Base-by-base conservation (phyloP, 2,888 invertebrate genomes). In the Plagodis pulveraria region DNA sequence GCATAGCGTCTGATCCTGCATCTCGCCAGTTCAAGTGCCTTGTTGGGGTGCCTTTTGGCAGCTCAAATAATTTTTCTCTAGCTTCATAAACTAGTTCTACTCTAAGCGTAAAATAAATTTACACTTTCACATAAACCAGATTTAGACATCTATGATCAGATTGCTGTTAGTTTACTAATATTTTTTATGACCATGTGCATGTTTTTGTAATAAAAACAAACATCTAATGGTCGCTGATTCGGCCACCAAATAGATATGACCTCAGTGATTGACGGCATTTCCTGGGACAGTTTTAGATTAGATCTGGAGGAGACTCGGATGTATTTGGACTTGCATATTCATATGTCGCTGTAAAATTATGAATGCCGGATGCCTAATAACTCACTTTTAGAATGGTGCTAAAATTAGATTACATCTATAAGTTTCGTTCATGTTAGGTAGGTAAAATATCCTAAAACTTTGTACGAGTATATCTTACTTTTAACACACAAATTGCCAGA, bases 1-100 rank as follows among this genome's bases (percentile, higher is more conserved):
- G 78, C 74, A 72, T 74, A 68, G 72, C 77, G 80, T 77, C 81
- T 86, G 87, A 84, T 90, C 89, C 89, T 87, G 85, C 80, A 76
- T 80, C 78, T 80, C 76, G 70, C 77, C 77, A 83, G 36, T 83
- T 86, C 78, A 77, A 86, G 83, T 87, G 83, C 81, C 85, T 84
- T 87, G 81, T 86, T 86, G 80, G 85, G 80, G 76, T 79, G 74
- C 79, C 70, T 81, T 81, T 61, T 77, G 74, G 70, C 73, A 73
- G 70, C 63, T 67, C 49, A 54, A 64, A 64, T 64, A 70, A 66
- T 71, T 72, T 62, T 56, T 50, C 56, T 57, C 53, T 54, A 58
- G 60, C 67, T 67, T 22, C 22, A 22, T 22, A 22, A 65, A 60
- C 50, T 66, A 62, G 53, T 57, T 53, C 42, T 62, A 47, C 66